Base-by-base conservation (phyloP, 35 echinoderm and acorn worm genomes). In the Apostichopus japonicus region DNA sequence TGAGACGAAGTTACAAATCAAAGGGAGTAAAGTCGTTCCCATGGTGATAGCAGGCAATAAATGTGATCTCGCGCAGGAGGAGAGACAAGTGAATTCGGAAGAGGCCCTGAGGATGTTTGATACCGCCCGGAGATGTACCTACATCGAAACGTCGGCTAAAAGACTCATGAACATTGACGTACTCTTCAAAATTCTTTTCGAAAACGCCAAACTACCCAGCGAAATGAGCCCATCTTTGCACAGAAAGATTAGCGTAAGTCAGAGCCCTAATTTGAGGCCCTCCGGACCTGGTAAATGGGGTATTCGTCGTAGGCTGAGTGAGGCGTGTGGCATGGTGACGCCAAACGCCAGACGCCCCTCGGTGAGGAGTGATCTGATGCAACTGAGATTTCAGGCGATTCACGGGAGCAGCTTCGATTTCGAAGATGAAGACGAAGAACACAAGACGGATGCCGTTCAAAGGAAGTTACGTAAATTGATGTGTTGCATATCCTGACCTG, bases 31-130 rank as follows among this genome's bases (percentile, higher is more conserved):
- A 73, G 79, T 87, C 55, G 90, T 95, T 70, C 97, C 97, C 15
- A 99, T 99, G 97, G 97, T 96, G 23, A 96, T 99, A 23, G 97
- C 97, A 15, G 97, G 95, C 4, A 99, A 99, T 91, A 99, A 99
- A 77, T 96, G 95, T 77, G 97, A 99, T 62, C 88, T 89, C 14
- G 87, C 94, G n/a, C 76, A 78, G 57, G 19, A 19, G 72, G 57
- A 63, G 17, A 84, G 97, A 1, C 95, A 95, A 54, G 97, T 99
- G 16, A 94, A 82, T 56, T 65, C 94, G 7, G 97, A 99, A 8
- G 97, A 99, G 21, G 97, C 95, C 15, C 67, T 77, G 77, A 90
- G 78, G 44, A 77, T 87, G 22, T 96, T 99, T 56, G 93, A 94
- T 25, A 88, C 67, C 44, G 87, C 92, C 52, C 93, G 90, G 51